Evolutionary conservation across 2,888 invertebrate species (phyloP), one percentile per base, ranked within the genome.

Genomic region (Tetheella fluctuosa): DNA sequence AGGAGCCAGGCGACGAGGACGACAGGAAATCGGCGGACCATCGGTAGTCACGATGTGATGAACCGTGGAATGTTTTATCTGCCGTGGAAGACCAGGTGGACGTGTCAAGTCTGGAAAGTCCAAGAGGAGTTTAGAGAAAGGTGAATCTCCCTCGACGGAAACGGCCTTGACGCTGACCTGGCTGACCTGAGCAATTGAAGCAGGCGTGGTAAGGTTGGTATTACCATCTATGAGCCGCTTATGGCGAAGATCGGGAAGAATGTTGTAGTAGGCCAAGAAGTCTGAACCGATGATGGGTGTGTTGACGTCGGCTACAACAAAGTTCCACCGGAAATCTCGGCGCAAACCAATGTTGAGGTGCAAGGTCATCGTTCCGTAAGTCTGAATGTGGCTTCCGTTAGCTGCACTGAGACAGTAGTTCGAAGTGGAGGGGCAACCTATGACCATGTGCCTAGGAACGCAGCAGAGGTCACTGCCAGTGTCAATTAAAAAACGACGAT

Each of bases 301-400:
- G 2, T 42, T 59, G 13, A 71, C 70, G 17, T 69, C 71, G n/a
- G 71, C 72, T 1, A 72, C 54, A 0, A 71, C 52, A 39, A 71
- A 71, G 7, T 56, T 59, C 71, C 72, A 74, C 0, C 1, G 1
- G 37, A 71, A 71, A 8, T n/a, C 17, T 28, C 62, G 52, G 12
- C 58, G 58, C 25, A 59, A 25, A 12, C 61, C 61, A 1, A 64
- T 20, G n/a, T 61, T 25, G 1, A 64, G 39, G 0, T 17, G n/a
- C 1, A 64, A 13, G 15, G 52, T 12, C 4, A 56, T 28, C 3
- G 5, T 56, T 0, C 60, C 63, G 7, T 60, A 63, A 0, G 63
- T 63, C 1, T 30, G 1, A 2, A 61, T 64, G 4, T 8, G 25
- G 0, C 53, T 39, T 6, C 58, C 58, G n/a, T 64, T 64, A 1